Evolutionary conservation across 2,888 invertebrate species (phyloP).

Genomic region (Polyommatus icarus): DNA sequence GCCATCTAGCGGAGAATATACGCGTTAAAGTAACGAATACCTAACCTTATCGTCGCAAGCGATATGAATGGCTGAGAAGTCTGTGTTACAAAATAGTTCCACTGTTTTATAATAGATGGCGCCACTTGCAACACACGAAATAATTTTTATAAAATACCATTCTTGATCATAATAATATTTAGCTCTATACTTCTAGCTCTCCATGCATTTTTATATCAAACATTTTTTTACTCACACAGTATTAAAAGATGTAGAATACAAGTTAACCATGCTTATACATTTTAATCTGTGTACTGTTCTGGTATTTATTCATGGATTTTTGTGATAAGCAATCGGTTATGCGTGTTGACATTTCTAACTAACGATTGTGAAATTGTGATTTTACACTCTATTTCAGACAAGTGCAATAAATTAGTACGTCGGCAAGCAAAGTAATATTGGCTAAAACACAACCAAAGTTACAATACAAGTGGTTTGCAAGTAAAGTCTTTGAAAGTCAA

Average conservation of each 20-base stretch:
- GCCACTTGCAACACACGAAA: neutral
- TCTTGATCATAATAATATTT: neutral
- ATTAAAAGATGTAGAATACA: no score
- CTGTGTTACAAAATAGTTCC: neutral
- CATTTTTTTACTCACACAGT: no score
- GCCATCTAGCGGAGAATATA: slow-evolving; percentile 20
- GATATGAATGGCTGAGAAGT: neutral
- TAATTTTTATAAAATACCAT: neutral
- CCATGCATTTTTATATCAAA: no score
- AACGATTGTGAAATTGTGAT: slow-evolving; percentile 8
- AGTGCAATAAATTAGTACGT: neutral
- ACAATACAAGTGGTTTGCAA: no score
- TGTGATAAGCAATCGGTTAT: slow-evolving; percentile 17
- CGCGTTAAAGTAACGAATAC: neutral
- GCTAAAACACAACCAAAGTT: no score
- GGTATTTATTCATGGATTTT: neutral
- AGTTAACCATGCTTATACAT: neutral
- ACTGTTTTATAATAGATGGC: neutral
- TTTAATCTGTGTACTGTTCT: neutral
- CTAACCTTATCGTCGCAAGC: neutral
- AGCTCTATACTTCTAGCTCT: neutral
- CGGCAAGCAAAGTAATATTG: neutral
- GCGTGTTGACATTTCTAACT: slow-evolving; percentile 5
- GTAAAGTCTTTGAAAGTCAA: no score
- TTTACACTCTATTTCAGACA: slow-evolving; percentile 2